phyloP scores from a whole-genome alignment of 37 sponge, comb jelly and placozoan species.

The Agelas oroides region DNA sequence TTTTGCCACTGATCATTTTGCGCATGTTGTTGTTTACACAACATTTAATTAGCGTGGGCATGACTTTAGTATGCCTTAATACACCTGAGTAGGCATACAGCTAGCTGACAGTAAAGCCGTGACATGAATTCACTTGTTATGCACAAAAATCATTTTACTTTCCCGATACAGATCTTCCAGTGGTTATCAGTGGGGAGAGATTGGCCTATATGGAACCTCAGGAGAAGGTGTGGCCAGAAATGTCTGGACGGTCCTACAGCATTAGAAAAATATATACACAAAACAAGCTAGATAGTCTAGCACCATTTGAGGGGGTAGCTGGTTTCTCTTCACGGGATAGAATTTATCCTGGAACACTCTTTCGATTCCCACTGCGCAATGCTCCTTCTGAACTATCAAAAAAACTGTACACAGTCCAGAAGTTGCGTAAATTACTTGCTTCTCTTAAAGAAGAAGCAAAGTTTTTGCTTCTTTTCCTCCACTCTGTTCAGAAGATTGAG shows the following conservation, averaged over 20 bases:
- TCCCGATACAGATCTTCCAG: constrained; percentile 55
- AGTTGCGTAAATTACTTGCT: background rate
- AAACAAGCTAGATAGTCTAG: background rate
- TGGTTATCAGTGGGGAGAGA: constrained; percentile 64
- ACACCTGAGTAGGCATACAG: no score
- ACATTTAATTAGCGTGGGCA: no score
- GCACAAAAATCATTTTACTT: no score
- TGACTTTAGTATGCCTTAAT: no score
- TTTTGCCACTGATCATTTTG: no score
- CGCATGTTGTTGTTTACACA: no score
- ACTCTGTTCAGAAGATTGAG: constrained; percentile 4
- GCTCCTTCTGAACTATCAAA: background rate
- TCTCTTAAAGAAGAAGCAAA: constrained; percentile 19
- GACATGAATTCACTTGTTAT: no score
- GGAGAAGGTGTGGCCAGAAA: constrained; percentile 21
- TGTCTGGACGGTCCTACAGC: constrained; percentile 7
- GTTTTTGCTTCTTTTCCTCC: constrained; percentile 5
- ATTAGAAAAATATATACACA: background rate
- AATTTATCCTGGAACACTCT: background rate
- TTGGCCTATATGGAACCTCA: constrained; percentile 73
- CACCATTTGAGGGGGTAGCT: background rate
- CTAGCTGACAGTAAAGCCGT: no score
- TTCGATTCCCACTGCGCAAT: constrained; percentile 19
- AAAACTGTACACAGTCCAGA: constrained; percentile 1
- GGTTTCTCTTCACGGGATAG: background rate